phyloP scores from a whole-genome alignment of 2,797 vertebrate species.

The Knipowitschia caucasica region DNA sequence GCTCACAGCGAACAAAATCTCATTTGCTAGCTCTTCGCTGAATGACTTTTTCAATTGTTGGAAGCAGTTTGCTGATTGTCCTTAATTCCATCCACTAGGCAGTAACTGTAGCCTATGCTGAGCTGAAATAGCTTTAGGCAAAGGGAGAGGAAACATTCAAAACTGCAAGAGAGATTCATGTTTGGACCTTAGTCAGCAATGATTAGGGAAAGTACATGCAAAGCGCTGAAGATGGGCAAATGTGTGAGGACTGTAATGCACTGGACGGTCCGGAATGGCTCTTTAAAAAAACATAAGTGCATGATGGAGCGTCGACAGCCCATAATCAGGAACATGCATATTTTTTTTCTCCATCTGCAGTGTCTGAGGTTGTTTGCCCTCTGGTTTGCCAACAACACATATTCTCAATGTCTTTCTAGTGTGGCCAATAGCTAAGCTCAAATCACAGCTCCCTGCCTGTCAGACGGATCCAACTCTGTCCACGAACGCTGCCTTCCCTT shows the following conservation, averaged over 20 bases:
- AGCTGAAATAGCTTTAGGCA: slow-evolving; percentile 45
- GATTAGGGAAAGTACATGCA: slow-evolving; percentile 54
- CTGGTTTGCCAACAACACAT: slow-evolving; percentile 66
- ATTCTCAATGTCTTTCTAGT: slow-evolving; percentile 65
- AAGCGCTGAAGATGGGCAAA: slow-evolving; percentile 39
- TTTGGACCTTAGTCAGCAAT: slow-evolving; percentile 37
- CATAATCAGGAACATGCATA: slow-evolving; percentile 63
- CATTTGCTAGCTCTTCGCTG: slow-evolving; percentile 24
- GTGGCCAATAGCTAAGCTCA: slow-evolving; percentile 65
- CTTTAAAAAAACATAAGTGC: slow-evolving; percentile 27
- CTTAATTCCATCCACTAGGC: slow-evolving; percentile 37
- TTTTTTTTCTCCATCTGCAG: slow-evolving; percentile 60
- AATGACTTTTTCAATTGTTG: slow-evolving; percentile 32
- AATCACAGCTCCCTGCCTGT: slow-evolving; percentile 66
- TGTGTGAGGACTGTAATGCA: slow-evolving; percentile 28
- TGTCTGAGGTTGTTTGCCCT: slow-evolving; percentile 69
- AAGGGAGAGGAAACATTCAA: slow-evolving; percentile 38
- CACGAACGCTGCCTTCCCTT: slow-evolving; percentile 67
- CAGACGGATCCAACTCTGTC: slow-evolving; percentile 47
- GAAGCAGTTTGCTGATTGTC: slow-evolving; percentile 43
- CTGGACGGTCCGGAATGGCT: slow-evolving; percentile 29
- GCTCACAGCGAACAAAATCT: slow-evolving; percentile 44
- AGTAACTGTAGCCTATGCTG: slow-evolving; percentile 39
- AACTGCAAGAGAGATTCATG: slow-evolving; percentile 33
- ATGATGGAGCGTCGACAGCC: slow-evolving; percentile 56